A percentile compares a stretch with the other conserved stretches of the same genome.
Conservation (phyloP, 2,888 invertebrate species). For the Andrena praecox region DNA sequence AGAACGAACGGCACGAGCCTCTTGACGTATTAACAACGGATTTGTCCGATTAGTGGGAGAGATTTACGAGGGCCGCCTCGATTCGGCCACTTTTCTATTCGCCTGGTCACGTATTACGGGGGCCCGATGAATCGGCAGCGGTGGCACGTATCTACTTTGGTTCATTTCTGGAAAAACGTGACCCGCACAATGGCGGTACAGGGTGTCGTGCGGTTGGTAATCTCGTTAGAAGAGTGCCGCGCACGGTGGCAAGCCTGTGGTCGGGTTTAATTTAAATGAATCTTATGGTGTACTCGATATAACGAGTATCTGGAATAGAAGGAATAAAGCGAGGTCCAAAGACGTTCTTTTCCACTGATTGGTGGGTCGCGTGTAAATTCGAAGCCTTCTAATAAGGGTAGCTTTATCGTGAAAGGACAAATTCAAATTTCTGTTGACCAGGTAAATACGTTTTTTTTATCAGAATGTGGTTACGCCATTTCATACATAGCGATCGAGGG, state of each 20-base stretch:
- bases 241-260: conserved; percentile 14
- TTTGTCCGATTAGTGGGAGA: conserved; percentile 73
- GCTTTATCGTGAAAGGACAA: neutral
- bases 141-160: conserved; percentile 62
- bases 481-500: conserved; percentile 30
- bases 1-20: conserved; percentile 63
- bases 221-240: conserved; percentile 19
- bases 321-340: no score
- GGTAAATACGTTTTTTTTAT: neutral
- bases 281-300: neutral
- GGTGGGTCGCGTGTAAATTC: no score
- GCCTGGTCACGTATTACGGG: conserved; percentile 70
- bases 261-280: neutral
- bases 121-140: conserved; percentile 49
- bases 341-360: no score
- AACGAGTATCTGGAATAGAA: no score
- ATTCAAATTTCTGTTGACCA: neutral
- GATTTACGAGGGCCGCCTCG: conserved; percentile 71
- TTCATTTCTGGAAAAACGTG: conserved; percentile 62
- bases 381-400: no score
- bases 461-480: conserved; percentile 23
- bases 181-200: conserved; percentile 40
- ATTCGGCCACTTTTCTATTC: conserved; percentile 65
- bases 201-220: conserved; percentile 43
- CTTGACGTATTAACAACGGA: conserved; percentile 75